Percentiles rank a stretch among this genome's conserved stretches.
Conservation (phyloP, 2,113 vertebrate species). For the Nesogale talazaci region DNA sequence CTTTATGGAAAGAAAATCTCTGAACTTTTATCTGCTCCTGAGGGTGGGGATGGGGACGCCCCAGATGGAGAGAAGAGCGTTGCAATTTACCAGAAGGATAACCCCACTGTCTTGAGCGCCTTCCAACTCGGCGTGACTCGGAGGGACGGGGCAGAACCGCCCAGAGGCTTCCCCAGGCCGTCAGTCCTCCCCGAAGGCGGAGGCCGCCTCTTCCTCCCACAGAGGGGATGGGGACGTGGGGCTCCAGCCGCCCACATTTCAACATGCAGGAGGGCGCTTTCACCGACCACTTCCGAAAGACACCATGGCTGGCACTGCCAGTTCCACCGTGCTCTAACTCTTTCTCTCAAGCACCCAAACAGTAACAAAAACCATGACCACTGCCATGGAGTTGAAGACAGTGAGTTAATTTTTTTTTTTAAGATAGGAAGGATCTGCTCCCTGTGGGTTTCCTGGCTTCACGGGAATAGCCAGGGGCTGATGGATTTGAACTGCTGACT, state of each 20-base stretch:
- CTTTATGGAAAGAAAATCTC: constrained; percentile 2
- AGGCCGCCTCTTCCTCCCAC: too few species aligned
- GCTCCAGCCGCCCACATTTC: too few species aligned
- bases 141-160: neutral
- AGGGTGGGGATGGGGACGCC: neutral
- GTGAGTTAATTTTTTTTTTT: too few species aligned
- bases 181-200: neutral
- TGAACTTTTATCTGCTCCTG: neutral
- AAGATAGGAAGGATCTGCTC: too few species aligned
- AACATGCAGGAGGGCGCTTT: neutral
- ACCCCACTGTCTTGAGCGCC: neutral
- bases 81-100: constrained; percentile 8
- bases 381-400: too few species aligned
- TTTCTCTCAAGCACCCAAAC: too few species aligned
- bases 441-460: too few species aligned
- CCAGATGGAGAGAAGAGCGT: constrained; percentile 30
- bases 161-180: too few species aligned
- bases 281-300: neutral
- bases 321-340: neutral
- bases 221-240: neutral
- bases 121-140: neutral
- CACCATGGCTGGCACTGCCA: neutral
- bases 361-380: too few species aligned
- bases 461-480: too few species aligned
- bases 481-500: too few species aligned